Evolutionary conservation across 2,113 vertebrate species (phyloP).

Genomic region (Hemiscyllium ocellatum): DNA sequence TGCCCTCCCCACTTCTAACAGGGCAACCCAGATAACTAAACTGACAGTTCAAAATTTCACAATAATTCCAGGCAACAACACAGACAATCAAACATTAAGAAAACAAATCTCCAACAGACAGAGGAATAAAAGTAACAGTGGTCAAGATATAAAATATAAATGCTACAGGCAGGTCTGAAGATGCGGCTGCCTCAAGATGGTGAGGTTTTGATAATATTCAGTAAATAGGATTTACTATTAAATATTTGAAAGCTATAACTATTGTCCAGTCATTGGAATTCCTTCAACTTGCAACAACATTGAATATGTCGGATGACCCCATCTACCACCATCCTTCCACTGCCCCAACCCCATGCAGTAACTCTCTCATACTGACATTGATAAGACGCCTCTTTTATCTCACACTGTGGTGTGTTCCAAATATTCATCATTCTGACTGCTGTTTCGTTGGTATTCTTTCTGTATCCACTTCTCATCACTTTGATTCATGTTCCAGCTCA

Average conservation of each 20-base stretch:
- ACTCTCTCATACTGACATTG: neutral
- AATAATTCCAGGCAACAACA: neutral
- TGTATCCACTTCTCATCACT: neutral
- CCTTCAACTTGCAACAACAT: neutral
- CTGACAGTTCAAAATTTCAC: neutral
- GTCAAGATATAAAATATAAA: neutral
- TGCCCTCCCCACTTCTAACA: neutral
- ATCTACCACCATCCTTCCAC: too few relatives aligned
- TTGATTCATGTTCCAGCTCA: neutral
- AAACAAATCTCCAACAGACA: neutral
- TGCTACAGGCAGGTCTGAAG: neutral
- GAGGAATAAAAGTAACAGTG: neutral
- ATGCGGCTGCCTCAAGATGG: neutral
- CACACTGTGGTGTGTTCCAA: neutral
- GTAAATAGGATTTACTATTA: neutral
- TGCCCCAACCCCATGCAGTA: neutral
- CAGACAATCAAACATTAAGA: neutral
- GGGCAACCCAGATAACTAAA: too few relatives aligned
- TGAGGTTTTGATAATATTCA: neutral
- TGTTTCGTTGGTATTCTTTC: neutral
- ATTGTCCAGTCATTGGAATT: neutral
- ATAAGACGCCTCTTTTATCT: neutral
- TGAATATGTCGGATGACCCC: neutral
- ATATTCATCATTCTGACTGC: neutral
- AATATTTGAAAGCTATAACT: neutral